Base-by-base conservation (phyloP, 2,797 vertebrate genomes). In the Cyclura pinguis region DNA sequence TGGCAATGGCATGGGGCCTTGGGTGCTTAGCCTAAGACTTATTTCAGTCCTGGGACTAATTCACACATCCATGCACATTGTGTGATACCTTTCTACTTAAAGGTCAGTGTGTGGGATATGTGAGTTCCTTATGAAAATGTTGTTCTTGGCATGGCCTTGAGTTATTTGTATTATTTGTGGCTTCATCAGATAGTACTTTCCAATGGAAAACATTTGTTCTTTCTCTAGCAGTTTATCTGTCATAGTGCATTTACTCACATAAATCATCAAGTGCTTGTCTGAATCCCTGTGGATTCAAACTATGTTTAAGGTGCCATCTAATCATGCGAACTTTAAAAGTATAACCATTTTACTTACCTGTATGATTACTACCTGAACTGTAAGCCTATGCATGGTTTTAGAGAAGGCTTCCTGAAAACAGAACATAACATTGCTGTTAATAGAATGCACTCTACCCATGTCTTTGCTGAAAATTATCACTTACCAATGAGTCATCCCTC, bases 391-490 rank as follows among this genome's bases (percentile, higher is more conserved):
- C 0, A 4, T 55, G 91, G 42, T 92, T 91, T 82, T 90, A 90
- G 50, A 50, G 16, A 57, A 91, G n/a, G 80, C 94, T 90, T 0
- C 6, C 89, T 85, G 92, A 84, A 47, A 81, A 86, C 92, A 93
- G 95, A 96, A 92, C 92, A 10, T 95, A 95, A 92, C 94, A 85
- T 88, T 93, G 96, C 96, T 96, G 77, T 97, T 95, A 96, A 94
- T 96, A 95, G 96, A 95, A 69, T 69, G 13, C 67, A 12, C 94
- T 94, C 91, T 83, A 2, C 95, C 96, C 96, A 91, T 94, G 96
- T 92, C 74, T 96, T 96, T 96, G 95, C 96, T 93, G 90, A 94
- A 96, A 96, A 96, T 96, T 96, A 96, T 96, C 96, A 86, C 91
- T 90, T 69, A 90, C 94, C 93, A 94, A 96, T 95, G 93, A 94